Conservation (phyloP, 2,113 vertebrate genomes). For the Callithrix jacchus region DNA sequence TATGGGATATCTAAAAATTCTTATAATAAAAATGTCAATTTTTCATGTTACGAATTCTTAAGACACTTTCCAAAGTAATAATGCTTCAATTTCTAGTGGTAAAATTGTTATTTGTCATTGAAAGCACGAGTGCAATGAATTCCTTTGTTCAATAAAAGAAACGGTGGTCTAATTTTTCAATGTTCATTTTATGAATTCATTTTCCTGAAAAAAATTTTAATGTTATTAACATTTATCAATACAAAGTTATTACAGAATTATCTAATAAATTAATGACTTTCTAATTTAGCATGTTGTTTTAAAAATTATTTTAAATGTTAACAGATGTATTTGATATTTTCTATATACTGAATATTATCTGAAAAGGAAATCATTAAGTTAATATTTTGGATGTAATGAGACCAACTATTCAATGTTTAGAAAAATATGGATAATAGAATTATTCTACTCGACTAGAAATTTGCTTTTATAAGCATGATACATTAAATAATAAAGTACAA, state of each 20-base stretch:
- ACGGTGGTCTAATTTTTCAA: background rate
- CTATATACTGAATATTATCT: background rate
- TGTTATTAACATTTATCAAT: background rate
- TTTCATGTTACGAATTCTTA: background rate
- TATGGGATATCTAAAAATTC: background rate
- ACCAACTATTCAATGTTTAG: background rate
- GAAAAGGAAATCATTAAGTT: conserved; percentile 26
- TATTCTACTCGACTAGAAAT: background rate
- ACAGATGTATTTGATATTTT: background rate
- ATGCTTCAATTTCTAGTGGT: background rate
- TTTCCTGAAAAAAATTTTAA: background rate
- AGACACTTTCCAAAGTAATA: background rate
- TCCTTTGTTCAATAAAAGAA: background rate
- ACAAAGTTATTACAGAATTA: background rate
- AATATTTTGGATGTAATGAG: background rate
- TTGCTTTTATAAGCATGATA: conserved; percentile 6
- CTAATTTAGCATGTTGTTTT: background rate
- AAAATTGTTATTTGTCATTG: background rate
- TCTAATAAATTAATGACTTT: background rate
- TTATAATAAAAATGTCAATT: background rate
- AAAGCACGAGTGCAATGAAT: background rate
- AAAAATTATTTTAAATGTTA: background rate
- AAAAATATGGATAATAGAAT: conserved; percentile 12
- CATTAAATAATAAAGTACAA: background rate
- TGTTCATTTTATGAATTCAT: background rate